Conservation (phyloP, 2,113 vertebrate species). For the Scartelaos histophorus region DNA sequence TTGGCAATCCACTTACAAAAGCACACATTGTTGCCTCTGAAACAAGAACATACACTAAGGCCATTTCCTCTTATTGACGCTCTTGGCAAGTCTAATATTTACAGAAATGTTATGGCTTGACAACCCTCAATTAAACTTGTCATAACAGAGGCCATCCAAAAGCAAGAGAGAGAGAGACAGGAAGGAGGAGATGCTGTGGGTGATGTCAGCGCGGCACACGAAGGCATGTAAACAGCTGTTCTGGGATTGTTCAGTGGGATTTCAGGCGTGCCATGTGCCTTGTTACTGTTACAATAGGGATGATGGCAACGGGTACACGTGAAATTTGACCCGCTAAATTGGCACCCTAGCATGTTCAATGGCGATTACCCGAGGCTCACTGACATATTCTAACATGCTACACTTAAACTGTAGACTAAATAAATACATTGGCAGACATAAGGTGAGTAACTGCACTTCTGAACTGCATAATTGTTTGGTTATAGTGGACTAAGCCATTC, state of each 20-base stretch:
- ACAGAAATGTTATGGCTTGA: conserved; percentile 79
- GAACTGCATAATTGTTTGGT: not conserved
- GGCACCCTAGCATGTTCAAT: conserved; percentile 25
- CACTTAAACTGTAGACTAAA: conserved; percentile 26
- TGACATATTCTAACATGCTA: conserved; percentile 44
- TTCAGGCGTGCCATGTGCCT: conserved; percentile 49
- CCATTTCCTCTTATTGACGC: conserved; percentile 75
- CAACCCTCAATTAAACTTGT: conserved; percentile 84
- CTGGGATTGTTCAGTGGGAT: conserved; percentile 38
- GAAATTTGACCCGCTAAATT: conserved; percentile 50
- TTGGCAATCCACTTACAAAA: conserved; percentile 69
- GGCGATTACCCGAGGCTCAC: conserved; percentile 24
- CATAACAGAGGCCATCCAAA: conserved; percentile 79
- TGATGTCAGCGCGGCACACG: conserved; percentile 72
- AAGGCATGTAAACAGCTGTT: conserved; percentile 78
- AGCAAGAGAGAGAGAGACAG: conserved; percentile 66
- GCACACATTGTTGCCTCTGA: conserved; percentile 68
- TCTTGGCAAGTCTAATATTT: conserved; percentile 80
- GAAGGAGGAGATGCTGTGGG: conserved; percentile 69
- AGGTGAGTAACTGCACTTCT: not conserved
- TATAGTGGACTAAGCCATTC: conserved; percentile 2
- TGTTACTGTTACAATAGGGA: conserved; percentile 43
- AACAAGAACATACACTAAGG: conserved; percentile 61
- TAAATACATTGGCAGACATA: conserved; percentile 19
- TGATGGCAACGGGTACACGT: conserved; percentile 24